These are phyloP conservation scores for Biston betularia DNA, from an alignment of 2,888 invertebrate genomes.

Conservation along the genomic window DNA sequence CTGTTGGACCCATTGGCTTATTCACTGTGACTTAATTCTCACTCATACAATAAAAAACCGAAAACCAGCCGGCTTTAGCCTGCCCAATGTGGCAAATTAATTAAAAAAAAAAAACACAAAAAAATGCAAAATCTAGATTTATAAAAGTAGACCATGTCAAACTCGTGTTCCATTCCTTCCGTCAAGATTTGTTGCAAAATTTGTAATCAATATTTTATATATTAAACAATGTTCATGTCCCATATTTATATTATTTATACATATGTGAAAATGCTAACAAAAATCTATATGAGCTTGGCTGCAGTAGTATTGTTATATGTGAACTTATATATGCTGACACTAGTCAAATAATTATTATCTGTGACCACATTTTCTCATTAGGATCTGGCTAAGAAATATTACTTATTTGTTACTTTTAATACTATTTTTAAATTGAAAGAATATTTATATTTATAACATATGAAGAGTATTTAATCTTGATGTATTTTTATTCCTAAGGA, in stretches of 20 bases:
- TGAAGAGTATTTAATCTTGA: neutral
- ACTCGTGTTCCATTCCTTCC: no score
- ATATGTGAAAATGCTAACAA: neutral
- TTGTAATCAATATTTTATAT: no score
- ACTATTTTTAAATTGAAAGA: neutral
- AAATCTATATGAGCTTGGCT: neutral
- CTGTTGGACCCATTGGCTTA: no score
- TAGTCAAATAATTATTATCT: neutral
- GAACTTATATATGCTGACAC: neutral
- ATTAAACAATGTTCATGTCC: no score
- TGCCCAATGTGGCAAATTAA: no score
- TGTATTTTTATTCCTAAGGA: slow-evolving; percentile 11
- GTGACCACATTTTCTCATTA: slow-evolving; percentile 1
- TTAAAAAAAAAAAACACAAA: no score
- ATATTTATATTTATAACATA: neutral
- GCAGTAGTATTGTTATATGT: neutral
- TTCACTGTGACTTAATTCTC: no score
- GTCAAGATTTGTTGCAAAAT: no score
- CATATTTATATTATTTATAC: neutral
- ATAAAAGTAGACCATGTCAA: no score
- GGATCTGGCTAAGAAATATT: slow-evolving; percentile 3
- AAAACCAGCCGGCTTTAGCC: no score
- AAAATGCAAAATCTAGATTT: no score
- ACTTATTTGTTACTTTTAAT: neutral
- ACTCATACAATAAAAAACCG: no score